Evolutionary conservation across 2,113 vertebrate genomes (phyloP), one percentile per base, ranked within the genome.

Genomic region (Gymnorhina tibicen): DNA sequence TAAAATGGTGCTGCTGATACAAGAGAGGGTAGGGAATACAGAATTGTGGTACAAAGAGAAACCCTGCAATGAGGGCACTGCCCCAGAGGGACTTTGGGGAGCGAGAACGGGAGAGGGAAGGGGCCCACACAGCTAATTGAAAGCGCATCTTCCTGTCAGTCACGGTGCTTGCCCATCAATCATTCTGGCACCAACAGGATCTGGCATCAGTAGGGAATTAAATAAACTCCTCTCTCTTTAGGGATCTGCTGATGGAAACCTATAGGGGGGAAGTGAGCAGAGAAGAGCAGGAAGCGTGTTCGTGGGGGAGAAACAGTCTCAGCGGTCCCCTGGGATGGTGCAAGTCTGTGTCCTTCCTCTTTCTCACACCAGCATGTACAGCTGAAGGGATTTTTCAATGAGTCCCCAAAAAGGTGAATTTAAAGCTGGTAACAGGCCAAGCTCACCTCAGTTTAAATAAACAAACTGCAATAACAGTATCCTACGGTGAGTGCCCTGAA

Each of bases 111-210:
- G 55, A 75, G 85, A 49, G 56, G 60, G 63, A 87, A 93, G 49
- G 10, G 52, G 91, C 89, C 89, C 87, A 70, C 93, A 92, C 87
- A 85, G 91, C 95, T 94, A 97, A 97, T 96, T 94, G 96, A 96
- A 97, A 96, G 91, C 13, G 73, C 92, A 97, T 97, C 95, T 93
- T 94, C 83, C 82, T 0, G 84, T 96, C 96, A 94, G 64, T 97
- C 95, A 94, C 24, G 47, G 75, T 41, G 59, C 89, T 91, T 68
- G 67, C 88, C 86, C 93, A 97, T 98, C 98, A 94, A 93, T 98
- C 97, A 97, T 95, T 91, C 95, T 87, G 93, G 95, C 97, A 97
- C 90, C 93, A 96, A 95, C 96, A 97, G 96, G 97, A 97, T 97
- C 97, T 96, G 94, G 96, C 96, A 97, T 96, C 95, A 84, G 94